These are phyloP conservation scores for Accipiter fasciatus DNA, from an alignment of 2,797 vertebrate genomes.

Conservation along the genomic window DNA sequence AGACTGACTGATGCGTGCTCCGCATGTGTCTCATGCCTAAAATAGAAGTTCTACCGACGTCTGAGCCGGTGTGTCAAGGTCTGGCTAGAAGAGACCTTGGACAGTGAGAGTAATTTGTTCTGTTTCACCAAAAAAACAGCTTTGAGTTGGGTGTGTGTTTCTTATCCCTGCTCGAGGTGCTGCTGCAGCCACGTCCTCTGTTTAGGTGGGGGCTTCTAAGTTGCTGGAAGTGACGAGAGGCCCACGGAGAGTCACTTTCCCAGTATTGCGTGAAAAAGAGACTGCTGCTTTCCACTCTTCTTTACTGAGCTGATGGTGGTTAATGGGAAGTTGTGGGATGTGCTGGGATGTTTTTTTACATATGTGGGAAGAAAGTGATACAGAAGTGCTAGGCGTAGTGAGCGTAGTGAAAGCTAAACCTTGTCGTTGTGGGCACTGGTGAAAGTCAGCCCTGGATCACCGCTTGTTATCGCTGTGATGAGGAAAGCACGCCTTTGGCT, in stretches of 20 bases:
- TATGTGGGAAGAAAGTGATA: neutral
- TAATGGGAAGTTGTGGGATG: neutral
- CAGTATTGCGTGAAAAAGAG: no score
- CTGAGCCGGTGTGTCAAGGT: neutral
- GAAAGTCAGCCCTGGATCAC: neutral
- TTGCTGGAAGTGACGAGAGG: neutral
- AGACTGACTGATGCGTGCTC: neutral
- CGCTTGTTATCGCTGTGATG: rapidly evolving
- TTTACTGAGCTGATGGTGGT: neutral
- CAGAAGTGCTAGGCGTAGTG: neutral
- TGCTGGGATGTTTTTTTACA: neutral
- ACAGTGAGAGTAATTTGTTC: neutral
- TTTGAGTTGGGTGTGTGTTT: neutral
- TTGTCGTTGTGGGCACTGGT: rapidly evolving
- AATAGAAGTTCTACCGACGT: neutral
- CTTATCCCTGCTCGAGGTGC: neutral
- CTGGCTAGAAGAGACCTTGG: neutral
- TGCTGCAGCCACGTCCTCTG: neutral
- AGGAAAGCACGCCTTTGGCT: neutral
- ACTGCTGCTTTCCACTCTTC: neutral
- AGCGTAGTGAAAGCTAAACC: neutral
- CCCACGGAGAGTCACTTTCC: neutral
- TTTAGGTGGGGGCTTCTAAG: neutral
- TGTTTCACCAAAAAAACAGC: neutral
- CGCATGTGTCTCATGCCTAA: neutral